Base-by-base conservation (phyloP, 2,888 invertebrate genomes). In the Escarpia spicata region DNA sequence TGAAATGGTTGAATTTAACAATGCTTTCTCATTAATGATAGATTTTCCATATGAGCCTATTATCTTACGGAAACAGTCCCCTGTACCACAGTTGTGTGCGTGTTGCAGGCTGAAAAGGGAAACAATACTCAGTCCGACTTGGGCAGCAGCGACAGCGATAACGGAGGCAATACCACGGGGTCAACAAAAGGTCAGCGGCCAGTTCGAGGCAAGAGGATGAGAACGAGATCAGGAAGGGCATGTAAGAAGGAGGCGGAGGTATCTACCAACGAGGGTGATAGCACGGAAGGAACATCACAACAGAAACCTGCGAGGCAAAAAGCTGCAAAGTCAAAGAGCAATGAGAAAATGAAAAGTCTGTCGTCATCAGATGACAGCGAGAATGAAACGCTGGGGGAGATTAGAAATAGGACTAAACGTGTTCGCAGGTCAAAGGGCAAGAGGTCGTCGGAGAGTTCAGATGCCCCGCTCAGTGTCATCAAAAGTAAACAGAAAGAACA, bases 401-500 rank as follows among this genome's bases (percentile, higher is more conserved):
- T 75, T 26, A 75, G 19, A 75, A 75, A 26, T 75, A 75, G 75
- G 75, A 75, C 75, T 75, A 75, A 75, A 26, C 75, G 2, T 26
- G 26, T 75, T 15, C 75, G 4, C 3, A n/a, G 26, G 60, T 60
- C 60, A 60, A 60, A 60, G 15, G 60, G 12, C 60, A 60, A 19
- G 60, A 60, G 19, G 75, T 75, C n/a, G 26, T 75, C 75, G 6
- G 75, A 75, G 26, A 75, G 75, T 75, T 75, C 75, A 75, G 75
- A 75, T 75, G 75, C 6, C n/a, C 26, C 75, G 26, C 75, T 75
- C 75, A 75, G 2, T 75, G 75, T 75, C 4, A 2, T 75, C 26
- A 91, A 91, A 91, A 15, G 44, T 19, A 43, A 43, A 91, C 91
- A 19, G 91, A 91, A 91, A 91, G 52, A 91, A 37, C 31, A 52